Percentiles rank a stretch among this genome's conserved stretches.
phyloP scores from a whole-genome alignment of 53 echinoderm and acorn worm species.

The Astropecten irregularis region DNA sequence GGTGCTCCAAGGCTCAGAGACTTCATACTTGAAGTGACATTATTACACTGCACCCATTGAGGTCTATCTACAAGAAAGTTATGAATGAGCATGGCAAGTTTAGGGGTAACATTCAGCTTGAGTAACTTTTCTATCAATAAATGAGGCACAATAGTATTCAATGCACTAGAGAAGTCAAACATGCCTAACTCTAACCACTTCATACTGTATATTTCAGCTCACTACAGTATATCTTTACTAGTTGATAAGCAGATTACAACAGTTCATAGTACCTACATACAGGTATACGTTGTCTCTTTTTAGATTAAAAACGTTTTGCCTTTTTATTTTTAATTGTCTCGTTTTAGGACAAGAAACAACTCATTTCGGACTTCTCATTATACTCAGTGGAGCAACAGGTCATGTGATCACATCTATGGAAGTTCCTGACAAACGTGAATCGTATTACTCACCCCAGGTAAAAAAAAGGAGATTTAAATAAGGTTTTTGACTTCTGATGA shows the following conservation, averaged over 20 bases:
- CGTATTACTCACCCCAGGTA: constrained; percentile 98
- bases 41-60: background rate
- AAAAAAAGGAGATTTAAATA: no score
- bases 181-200: no score
- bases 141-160: constrained; percentile 8
- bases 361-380: constrained; percentile 65
- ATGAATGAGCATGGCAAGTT: background rate
- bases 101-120: background rate
- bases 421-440: constrained; percentile 88
- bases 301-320: no score
- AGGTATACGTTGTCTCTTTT: no score
- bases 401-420: constrained; percentile 54
- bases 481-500: no score
- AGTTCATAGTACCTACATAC: no score
- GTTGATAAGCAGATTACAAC: no score
- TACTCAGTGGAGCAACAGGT: constrained; percentile 81
- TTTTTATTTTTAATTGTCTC: background rate
- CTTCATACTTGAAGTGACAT: no score
- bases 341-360: constrained; percentile 51
- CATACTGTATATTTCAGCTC: no score
- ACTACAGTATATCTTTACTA: no score
- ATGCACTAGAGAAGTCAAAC: constrained; percentile 34
- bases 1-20: background rate
- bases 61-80: no score
- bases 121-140: background rate